Evolutionary conservation across 1,140 invertebrate genomes (phyloP).

Genomic region (Bombus haemorrhoidalis): DNA sequence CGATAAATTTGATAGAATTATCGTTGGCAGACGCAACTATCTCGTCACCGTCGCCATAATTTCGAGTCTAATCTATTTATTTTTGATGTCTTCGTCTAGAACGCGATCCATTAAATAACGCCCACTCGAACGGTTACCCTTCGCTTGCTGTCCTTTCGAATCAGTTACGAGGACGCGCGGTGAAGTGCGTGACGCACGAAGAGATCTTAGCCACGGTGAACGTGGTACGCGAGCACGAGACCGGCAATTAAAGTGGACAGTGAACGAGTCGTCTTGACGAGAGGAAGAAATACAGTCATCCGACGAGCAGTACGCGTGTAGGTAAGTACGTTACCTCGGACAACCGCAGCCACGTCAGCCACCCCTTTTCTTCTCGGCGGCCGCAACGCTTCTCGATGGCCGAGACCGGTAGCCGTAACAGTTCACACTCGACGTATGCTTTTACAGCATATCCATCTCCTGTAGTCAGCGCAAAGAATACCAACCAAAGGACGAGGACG

Average conservation of each 20-base stretch:
- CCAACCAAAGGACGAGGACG: constrained; percentile 29
- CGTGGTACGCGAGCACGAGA: too few relatives aligned
- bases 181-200: neutral
- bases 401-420: constrained; percentile 66
- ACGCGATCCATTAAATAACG: neutral
- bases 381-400: constrained; percentile 40
- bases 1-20: neutral
- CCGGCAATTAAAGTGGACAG: constrained; percentile 12
- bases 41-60: neutral
- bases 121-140: neutral
- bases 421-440: constrained; percentile 62
- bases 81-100: neutral
- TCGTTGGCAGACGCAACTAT: neutral
- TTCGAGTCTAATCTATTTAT: neutral
- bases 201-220: neutral
- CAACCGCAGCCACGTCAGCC: neutral
- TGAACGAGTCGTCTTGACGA: constrained; percentile 6
- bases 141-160: neutral
- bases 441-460: constrained; percentile 74
- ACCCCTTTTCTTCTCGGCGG: neutral
- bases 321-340: constrained; percentile 6
- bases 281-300: constrained; percentile 15
- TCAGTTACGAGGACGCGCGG: neutral
- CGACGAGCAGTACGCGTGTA: neutral
- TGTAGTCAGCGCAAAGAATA: constrained; percentile 10